Evolutionary conservation across 1,140 invertebrate species (phyloP).

Genomic region (Oedothorax gibbosus): DNA sequence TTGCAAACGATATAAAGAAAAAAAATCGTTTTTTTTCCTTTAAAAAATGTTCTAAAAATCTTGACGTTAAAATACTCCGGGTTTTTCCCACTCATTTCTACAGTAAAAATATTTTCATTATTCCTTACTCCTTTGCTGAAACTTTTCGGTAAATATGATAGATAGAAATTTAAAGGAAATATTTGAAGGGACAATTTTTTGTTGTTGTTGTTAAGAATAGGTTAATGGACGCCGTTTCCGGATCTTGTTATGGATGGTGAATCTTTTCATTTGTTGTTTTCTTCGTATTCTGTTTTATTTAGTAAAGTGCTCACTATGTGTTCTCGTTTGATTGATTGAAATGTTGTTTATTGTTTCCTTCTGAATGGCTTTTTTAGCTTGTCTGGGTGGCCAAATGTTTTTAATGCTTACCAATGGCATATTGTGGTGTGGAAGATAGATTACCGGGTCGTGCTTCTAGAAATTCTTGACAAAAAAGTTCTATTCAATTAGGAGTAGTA

Average conservation of each 20-base stretch:
- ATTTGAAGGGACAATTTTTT: conserved; percentile 4
- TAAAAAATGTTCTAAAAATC: neutral
- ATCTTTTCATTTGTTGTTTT: neutral
- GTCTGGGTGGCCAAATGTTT: too few species aligned
- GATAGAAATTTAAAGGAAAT: conserved; percentile 15
- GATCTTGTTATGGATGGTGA: neutral
- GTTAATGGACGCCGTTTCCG: conserved; percentile 14
- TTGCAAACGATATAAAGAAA: conserved; percentile 6
- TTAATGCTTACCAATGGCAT: too few species aligned
- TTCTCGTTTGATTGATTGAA: too few species aligned
- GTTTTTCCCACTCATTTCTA: neutral
- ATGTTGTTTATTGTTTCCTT: too few species aligned
- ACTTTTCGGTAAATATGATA: conserved; percentile 10
- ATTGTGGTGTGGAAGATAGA: too few species aligned
- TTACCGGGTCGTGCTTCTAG: too few species aligned
- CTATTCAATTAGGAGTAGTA: too few species aligned
- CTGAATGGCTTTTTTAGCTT: too few species aligned
- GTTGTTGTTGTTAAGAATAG: neutral
- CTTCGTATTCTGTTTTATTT: neutral
- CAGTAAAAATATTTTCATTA: neutral
- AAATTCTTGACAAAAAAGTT: too few species aligned
- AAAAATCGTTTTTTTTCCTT: neutral
- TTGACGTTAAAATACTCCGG: neutral
- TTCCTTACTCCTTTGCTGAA: conserved; percentile 7
- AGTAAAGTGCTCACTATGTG: too few species aligned